Percentiles rank a stretch among this genome's conserved stretches.
These are phyloP conservation scores for Macrostomum lignano DNA, from an alignment of 1,140 invertebrate genomes.

Conservation along the genomic window DNA sequence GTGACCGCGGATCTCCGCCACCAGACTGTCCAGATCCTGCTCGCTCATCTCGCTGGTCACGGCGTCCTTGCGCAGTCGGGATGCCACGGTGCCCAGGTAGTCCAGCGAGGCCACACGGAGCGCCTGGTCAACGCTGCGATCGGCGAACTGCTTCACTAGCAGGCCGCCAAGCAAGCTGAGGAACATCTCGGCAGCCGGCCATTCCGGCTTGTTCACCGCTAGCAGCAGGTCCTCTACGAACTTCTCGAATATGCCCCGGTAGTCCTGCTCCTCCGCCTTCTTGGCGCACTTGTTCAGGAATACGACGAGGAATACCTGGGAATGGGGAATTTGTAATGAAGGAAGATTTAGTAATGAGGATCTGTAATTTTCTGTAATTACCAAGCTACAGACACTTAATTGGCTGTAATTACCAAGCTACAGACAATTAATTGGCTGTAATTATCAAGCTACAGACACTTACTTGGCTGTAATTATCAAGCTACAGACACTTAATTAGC, in stretches of 20 bases:
- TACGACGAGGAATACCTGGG: constrained; percentile 73
- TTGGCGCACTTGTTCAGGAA: constrained; percentile 55
- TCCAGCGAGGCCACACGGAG: constrained; percentile 77
- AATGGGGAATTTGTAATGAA: too few relatives aligned
- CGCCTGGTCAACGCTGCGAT: constrained; percentile 76
- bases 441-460: too few relatives aligned
- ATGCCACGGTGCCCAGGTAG: constrained; percentile 81
- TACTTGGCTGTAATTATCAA: too few relatives aligned
- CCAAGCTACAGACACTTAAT: too few relatives aligned
- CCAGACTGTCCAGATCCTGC: constrained; percentile 64
- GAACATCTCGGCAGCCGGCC: constrained; percentile 82
- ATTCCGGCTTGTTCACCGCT: constrained; percentile 92
- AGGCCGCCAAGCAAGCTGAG: constrained; percentile 69
- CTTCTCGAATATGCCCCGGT: constrained; percentile 82
- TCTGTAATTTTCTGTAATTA: too few relatives aligned
- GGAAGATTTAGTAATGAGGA: too few relatives aligned
- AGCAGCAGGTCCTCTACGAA: constrained; percentile 87
- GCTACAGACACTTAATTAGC: too few relatives aligned
- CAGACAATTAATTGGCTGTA: too few relatives aligned
- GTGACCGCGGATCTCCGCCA: constrained; percentile 39
- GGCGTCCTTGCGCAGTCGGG: constrained; percentile 64
- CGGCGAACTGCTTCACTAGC: constrained; percentile 60
- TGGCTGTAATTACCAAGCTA: too few relatives aligned
- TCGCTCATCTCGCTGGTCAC: constrained; percentile 58
- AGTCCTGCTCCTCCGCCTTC: constrained; percentile 39